Percentiles rank a stretch among this genome's conserved stretches.
These are phyloP conservation scores for Dicyrtomina minuta DNA, from an alignment of 2,888 invertebrate species.

Conservation along the genomic window DNA sequence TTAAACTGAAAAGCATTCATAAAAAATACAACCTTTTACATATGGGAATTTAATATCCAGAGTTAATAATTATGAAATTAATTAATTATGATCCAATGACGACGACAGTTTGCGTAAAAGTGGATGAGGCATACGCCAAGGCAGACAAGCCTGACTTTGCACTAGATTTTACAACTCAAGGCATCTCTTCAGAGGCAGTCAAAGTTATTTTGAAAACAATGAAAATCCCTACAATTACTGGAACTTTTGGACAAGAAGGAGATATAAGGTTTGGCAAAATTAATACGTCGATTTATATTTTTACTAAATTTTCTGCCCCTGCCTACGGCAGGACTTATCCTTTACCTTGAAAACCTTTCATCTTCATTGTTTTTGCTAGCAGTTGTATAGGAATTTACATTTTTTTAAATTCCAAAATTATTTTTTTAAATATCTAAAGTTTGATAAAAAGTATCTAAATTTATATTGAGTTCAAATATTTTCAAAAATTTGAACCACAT, in stretches of 20 bases:
- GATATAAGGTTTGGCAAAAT: slow-evolving; percentile 63
- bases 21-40: slow-evolving; percentile 56
- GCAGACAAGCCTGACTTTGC: slow-evolving; percentile 33
- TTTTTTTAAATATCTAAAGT: background rate
- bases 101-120: slow-evolving; percentile 68
- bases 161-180: slow-evolving; percentile 77
- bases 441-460: too few species aligned
- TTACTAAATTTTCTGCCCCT: too few species aligned
- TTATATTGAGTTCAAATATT: too few species aligned
- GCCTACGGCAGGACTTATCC: too few species aligned
- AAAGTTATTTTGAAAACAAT: slow-evolving; percentile 79
- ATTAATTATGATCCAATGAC: background rate
- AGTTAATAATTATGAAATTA: background rate
- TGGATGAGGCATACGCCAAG: slow-evolving; percentile 67
- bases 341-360: too few species aligned
- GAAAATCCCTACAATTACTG: slow-evolving; percentile 78
- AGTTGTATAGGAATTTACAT: too few species aligned
- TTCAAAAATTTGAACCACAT: too few species aligned
- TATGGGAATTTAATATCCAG: background rate
- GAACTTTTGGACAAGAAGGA: slow-evolving; percentile 80
- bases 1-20: background rate
- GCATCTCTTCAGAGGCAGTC: slow-evolving; percentile 79
- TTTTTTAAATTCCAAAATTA: background rate
- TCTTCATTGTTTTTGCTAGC: too few species aligned
- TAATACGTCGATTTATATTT: too few species aligned